phyloP scores from a whole-genome alignment of 2,888 invertebrate genomes.

The Andrena bucephala region DNA sequence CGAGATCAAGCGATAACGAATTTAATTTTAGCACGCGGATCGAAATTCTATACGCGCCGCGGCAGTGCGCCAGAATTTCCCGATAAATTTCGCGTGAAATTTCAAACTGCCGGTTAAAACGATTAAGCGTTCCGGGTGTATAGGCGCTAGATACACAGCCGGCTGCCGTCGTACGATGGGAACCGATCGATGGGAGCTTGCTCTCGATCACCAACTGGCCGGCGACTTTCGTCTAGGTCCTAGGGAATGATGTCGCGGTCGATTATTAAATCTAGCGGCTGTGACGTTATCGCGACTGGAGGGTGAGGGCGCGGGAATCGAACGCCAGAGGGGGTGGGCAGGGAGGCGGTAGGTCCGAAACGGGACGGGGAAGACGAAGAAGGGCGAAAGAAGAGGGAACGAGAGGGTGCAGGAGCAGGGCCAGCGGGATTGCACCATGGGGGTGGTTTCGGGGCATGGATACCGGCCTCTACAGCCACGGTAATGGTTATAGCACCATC shows the following conservation, averaged over 20 bases:
- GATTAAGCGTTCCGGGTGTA: slow-evolving; percentile 51
- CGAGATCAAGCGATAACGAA: slow-evolving; percentile 56
- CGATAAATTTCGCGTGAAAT: slow-evolving; percentile 70
- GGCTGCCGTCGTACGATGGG: slow-evolving; percentile 25
- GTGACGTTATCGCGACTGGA: slow-evolving; percentile 42
- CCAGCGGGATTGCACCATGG: slow-evolving; percentile 60
- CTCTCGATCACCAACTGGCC: slow-evolving; percentile 24
- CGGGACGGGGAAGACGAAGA: slow-evolving; percentile 20
- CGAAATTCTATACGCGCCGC: slow-evolving; percentile 59
- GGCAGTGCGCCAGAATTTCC: slow-evolving; percentile 49
- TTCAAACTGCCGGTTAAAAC: slow-evolving; percentile 67
- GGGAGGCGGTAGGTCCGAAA: slow-evolving; percentile 7
- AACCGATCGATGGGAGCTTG: slow-evolving; percentile 40
- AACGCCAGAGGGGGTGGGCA: slow-evolving; percentile 11
- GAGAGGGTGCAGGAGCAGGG: slow-evolving; percentile 22
- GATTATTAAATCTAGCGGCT: slow-evolving; percentile 60
- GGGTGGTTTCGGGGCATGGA: slow-evolving; percentile 74
- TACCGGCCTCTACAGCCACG: slow-evolving; percentile 77
- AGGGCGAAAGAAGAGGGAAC: background rate
- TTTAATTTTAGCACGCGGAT: slow-evolving; percentile 51
- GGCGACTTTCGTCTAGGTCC: slow-evolving; percentile 51
- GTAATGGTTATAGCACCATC: slow-evolving; percentile 85
- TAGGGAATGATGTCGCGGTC: slow-evolving; percentile 41
- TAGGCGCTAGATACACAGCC: background rate
- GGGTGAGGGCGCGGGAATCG: slow-evolving; percentile 19